Evolutionary conservation across 2,888 invertebrate species (phyloP).

Genomic region (Andrena flavipes): DNA sequence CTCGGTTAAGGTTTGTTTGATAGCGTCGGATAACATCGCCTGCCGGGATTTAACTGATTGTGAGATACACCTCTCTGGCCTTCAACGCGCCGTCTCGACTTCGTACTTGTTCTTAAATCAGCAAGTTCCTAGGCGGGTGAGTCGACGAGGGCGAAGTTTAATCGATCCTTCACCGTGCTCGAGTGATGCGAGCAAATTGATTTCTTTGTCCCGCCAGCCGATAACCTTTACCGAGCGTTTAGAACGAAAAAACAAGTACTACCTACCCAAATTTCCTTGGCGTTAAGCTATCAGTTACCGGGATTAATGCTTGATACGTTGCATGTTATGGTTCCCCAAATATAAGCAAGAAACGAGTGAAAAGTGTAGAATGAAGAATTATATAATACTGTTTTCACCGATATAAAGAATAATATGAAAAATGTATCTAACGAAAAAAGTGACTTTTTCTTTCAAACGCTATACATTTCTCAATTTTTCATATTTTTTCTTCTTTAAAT

Average conservation of each 20-base stretch:
- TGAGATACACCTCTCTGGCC: slow-evolving; percentile 51
- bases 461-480: too few species aligned
- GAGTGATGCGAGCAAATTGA: slow-evolving; percentile 43
- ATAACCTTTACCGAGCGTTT: slow-evolving; percentile 24
- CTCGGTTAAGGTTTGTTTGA: slow-evolving; percentile 83
- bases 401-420: too few species aligned
- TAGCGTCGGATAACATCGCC: slow-evolving; percentile 75
- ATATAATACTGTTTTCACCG: too few species aligned
- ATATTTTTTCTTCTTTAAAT: too few species aligned
- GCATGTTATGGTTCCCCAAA: too few species aligned
- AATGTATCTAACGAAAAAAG: too few species aligned
- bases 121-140: slow-evolving; percentile 32
- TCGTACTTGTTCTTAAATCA: slow-evolving; percentile 36
- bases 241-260: slow-evolving; percentile 51
- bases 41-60: slow-evolving; percentile 58
- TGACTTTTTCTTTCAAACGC: too few species aligned
- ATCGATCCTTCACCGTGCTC: slow-evolving; percentile 49
- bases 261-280: slow-evolving; percentile 20
- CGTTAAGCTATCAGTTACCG: neutral
- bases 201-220: slow-evolving; percentile 43
- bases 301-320: neutral
- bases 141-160: slow-evolving; percentile 34
- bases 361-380: too few species aligned
- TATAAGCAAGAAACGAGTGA: too few species aligned
- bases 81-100: slow-evolving; percentile 47